These are phyloP conservation scores for Mustela erminea DNA, from an alignment of 2,797 vertebrate genomes.

Conservation along the genomic window DNA sequence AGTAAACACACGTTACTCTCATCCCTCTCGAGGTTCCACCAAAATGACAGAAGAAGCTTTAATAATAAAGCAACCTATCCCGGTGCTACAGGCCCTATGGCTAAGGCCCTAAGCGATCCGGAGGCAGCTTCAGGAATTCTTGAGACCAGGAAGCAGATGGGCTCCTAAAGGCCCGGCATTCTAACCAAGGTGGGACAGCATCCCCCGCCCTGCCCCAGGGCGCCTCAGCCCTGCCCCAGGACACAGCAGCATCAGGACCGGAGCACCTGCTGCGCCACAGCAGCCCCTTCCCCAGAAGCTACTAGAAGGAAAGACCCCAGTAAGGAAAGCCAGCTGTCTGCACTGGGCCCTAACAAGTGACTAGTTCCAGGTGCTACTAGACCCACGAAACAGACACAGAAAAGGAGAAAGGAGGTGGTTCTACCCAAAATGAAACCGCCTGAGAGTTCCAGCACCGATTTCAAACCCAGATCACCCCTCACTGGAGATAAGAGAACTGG, in stretches of 20 bases:
- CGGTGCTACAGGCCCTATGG: rapidly evolving
- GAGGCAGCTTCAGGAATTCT: not conserved
- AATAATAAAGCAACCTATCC: too few species aligned
- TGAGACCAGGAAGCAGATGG: not conserved
- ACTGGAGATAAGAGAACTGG: not conserved
- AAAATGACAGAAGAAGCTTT: not conserved
- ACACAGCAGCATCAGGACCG: too few species aligned
- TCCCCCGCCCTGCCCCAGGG: not conserved
- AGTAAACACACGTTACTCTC: too few species aligned
- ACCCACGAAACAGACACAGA: not conserved
- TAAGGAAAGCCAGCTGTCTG: not conserved
- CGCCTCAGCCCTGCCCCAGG: too few species aligned
- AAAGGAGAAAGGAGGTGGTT: not conserved
- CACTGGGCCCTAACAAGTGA: not conserved
- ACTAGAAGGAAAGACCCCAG: not conserved
- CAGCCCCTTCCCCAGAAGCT: not conserved
- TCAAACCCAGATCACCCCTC: not conserved
- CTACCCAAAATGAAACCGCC: not conserved
- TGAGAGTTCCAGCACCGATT: not conserved
- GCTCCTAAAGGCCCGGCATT: not conserved
- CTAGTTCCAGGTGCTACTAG: not conserved
- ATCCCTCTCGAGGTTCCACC: not conserved
- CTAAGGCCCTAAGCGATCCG: rapidly evolving
- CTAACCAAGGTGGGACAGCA: not conserved
- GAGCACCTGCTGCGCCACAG: too few species aligned